Evolutionary conservation across 1,140 invertebrate species (phyloP), one percentile per base, ranked within the genome.

Genomic region (Zaprionus taronus): DNA sequence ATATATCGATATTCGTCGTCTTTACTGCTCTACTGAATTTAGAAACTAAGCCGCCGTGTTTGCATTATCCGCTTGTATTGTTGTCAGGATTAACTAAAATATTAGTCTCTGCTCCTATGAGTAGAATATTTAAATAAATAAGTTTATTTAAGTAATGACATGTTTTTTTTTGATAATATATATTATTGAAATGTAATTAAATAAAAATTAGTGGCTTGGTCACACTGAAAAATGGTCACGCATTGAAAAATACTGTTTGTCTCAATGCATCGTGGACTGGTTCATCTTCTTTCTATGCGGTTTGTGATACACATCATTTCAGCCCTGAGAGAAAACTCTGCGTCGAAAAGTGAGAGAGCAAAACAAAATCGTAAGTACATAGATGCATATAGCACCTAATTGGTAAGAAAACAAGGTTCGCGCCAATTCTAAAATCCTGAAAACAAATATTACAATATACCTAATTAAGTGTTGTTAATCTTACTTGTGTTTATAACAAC

Each of bases 331-430:
- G 57, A 68, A 73, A 68, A 44, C 31, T 15, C 14, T 60, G 28
- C 31, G 26, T 44, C 49, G 14, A 61, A 70, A 75, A 71, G 3
- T 61, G 62, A 76, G 73, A 76, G 73, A 77, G 73, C 73, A 77
- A 77, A 77, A 77, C 73, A 77, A 72, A 65, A 66, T 76, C 53
- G 36, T 65, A 72, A 76, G 69, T 61, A 77, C 62, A 71, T 75
- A 71, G n/a, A 51, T 75, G 53, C 31, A 58, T 58, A 70, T 34
- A 70, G 28, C 57, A 17, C 36, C 68, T 71, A 65, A 77, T 72
- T 77, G 73, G 69, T 9, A 72, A 47, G 47, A 72, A 77, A 61
- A 61, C 36, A 66, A 22, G 47, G 55, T 72, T 66, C 73, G 69
- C 73, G 73, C 68, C 69, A 60, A 38, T 72, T 72, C 36, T 28